Base-by-base conservation (phyloP, 2,888 invertebrate species). In the Nesidiocoris tenuis region DNA sequence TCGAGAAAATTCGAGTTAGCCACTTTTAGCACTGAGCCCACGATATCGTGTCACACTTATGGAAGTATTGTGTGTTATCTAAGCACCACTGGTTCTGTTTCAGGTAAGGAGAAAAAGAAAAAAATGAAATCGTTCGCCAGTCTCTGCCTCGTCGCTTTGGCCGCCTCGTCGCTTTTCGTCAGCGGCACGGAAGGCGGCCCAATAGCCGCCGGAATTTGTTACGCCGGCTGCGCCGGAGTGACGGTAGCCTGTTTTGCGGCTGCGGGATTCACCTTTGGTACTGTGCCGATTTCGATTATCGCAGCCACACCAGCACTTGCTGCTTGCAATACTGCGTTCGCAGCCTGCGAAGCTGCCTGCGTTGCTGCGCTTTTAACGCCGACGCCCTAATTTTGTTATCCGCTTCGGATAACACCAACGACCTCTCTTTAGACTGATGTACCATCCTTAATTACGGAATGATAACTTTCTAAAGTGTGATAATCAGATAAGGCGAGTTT, bases 211-310 rank as follows among this genome's bases (percentile, higher is more conserved):
- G 80, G 80, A 0, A 74, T 80, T 7, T 80, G 80, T 23, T 79
- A 80, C 22, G 79, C 80, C 0, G 80, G 80, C 0, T 80, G 80
- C 54, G 79, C 78, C 0, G 76, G 59, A 0, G 66, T 79, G 0
- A 72, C 76, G 0, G 72, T 71, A 0, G 80, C 80, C 9, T 80
- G 80, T 54, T 80, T 80, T 17, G 19, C 77, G 0, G 80, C 80
- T 1, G 80, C 80, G 0, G 80, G 80, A 0, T 77, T 77, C 17
- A 80, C 79, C 0, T 80, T 80, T 12, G 80, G 80, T 1, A 79
- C 78, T 0, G 80, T 79, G 2, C 78, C 79, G 0, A 77, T 57
- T 0, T 68, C 79, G 0, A 7, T 70, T 1, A 80, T 80, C 0
- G 80, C 79, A 0, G 80, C 80, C 0, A 68, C 76, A 0, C 80